Base-by-base conservation (phyloP, 2,797 vertebrate species). In the Micropoecilia bifurca region DNA sequence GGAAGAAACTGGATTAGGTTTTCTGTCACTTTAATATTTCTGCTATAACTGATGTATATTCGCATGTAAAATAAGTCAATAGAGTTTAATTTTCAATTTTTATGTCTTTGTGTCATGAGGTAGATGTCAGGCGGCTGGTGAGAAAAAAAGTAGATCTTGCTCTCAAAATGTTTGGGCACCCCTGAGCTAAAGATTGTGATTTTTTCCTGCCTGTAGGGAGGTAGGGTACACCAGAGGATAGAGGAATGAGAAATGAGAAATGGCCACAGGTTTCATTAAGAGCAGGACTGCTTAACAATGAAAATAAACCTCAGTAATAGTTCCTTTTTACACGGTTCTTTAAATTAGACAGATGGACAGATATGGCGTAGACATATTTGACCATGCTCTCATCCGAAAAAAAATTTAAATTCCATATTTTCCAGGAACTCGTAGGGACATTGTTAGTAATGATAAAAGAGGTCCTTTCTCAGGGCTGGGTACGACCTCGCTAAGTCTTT, bases 171-270 rank as follows among this genome's bases (percentile, higher is more conserved):
- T 41, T 41, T 41, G 39, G 39, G 39, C 39, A 41, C 39, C 39
- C 7, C 39, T 74, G 63, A 88, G 72, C 66, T 85, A 78, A 77
- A 89, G 68, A 73, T 82, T 88, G 66, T 59, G 78, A 79, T 30
- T 71, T 53, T 71, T 53, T 59, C 55, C 74, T 13, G 74, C 55
- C 66, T 81, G 76, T 79, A 73, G 75, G 78, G 57, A 80, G 81
- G 83, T 87, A 88, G 83, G 86, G 81, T 79, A 85, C 81, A 53
- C 39, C 36, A 43, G 80, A 87, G 81, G 76, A 90, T 78, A 76
- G 82, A 88, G 74, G 79, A 90, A 92, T 84, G 47, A 86, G 59
- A 86, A 76, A 59, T 75, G 48, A 91, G 61, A 76, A 81, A 87
- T 0, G 55, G 69, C 13, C 46, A 74, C 53, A 61, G 4, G 57